Percentiles rank a stretch among this genome's conserved stretches.
These are phyloP conservation scores for Allolobophora icterica DNA, from an alignment of 2,888 invertebrate species.

Conservation along the genomic window DNA sequence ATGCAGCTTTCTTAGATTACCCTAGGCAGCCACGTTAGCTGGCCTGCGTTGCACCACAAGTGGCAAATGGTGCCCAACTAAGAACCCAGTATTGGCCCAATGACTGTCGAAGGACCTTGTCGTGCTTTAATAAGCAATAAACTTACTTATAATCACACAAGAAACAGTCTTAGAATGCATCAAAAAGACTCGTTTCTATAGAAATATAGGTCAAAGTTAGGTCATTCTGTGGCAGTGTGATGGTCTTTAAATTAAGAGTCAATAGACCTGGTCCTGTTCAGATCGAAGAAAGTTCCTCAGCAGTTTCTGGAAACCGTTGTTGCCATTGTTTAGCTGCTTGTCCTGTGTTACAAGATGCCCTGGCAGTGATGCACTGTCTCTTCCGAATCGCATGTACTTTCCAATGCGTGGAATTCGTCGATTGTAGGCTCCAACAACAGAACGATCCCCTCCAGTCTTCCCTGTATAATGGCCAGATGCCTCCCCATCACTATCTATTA, in stretches of 20 bases:
- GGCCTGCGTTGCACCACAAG: too few species aligned
- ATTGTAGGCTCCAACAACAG: neutral
- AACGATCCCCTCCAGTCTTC: neutral
- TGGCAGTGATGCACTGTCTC: neutral
- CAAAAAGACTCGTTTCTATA: neutral
- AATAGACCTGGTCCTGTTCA: neutral
- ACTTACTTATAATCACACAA: too few species aligned
- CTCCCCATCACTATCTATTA: slow-evolving; percentile 2
- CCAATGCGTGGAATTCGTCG: slow-evolving; percentile 27
- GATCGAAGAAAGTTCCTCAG: neutral
- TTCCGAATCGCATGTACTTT: slow-evolving; percentile 12
- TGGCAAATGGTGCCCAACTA: too few species aligned
- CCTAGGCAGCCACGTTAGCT: too few species aligned
- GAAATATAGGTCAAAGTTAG: neutral
- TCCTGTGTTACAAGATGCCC: neutral
- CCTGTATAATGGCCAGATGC: neutral
- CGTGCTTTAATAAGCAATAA: too few species aligned
- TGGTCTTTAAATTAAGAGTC: neutral
- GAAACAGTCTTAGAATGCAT: too few species aligned
- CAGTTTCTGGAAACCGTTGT: neutral
- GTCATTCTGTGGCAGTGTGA: neutral
- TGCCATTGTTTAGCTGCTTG: neutral
- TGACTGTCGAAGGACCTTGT: too few species aligned
- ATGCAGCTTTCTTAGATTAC: too few species aligned
- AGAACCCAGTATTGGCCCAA: too few species aligned